A percentile compares a stretch with the other conserved stretches of the same genome.
phyloP scores from a whole-genome alignment of 2,888 invertebrate species.

The Melanotus villosus region DNA sequence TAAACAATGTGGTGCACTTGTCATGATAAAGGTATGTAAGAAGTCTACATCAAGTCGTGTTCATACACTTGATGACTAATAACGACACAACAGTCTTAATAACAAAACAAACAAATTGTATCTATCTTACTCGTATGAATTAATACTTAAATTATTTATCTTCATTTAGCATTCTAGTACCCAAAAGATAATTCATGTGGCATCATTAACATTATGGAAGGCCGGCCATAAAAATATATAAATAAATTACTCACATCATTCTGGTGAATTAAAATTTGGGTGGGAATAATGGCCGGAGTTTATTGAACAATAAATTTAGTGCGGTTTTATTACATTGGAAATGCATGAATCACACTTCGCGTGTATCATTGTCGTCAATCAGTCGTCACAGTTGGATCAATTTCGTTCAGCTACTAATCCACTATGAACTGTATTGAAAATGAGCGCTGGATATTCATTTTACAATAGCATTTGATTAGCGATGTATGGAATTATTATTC shows the following conservation, averaged over 20 bases:
- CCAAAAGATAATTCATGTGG: not conserved
- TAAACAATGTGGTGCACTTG: slow-evolving; percentile 22
- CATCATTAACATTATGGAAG: slow-evolving; percentile 31
- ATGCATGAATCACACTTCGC: slow-evolving; percentile 59
- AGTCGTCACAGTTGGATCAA: slow-evolving; percentile 62
- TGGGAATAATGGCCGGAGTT: slow-evolving; percentile 48
- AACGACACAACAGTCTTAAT: not conserved
- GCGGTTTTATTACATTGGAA: slow-evolving; percentile 54
- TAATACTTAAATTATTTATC: not conserved
- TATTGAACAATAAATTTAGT: slow-evolving; percentile 52
- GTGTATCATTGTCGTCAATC: slow-evolving; percentile 66
- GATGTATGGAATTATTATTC: not conserved
- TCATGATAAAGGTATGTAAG: slow-evolving; percentile 25
- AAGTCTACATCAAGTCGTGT: slow-evolving; percentile 20
- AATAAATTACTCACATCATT: slow-evolving; percentile 48
- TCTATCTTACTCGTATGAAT: not conserved
- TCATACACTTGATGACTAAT: slow-evolving; percentile 17
- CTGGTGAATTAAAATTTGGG: slow-evolving; percentile 48
- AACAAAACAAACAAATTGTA: slow-evolving; percentile 13
- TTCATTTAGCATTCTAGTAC: not conserved
- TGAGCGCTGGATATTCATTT: slow-evolving; percentile 51
- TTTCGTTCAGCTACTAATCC: slow-evolving; percentile 55
- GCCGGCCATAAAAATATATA: slow-evolving; percentile 47
- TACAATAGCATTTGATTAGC: not conserved
- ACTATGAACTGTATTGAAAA: slow-evolving; percentile 60